Evolutionary conservation across 2,797 vertebrate genomes (phyloP), one percentile per base, ranked within the genome.

Genomic region (Poliocrania exsul): DNA sequence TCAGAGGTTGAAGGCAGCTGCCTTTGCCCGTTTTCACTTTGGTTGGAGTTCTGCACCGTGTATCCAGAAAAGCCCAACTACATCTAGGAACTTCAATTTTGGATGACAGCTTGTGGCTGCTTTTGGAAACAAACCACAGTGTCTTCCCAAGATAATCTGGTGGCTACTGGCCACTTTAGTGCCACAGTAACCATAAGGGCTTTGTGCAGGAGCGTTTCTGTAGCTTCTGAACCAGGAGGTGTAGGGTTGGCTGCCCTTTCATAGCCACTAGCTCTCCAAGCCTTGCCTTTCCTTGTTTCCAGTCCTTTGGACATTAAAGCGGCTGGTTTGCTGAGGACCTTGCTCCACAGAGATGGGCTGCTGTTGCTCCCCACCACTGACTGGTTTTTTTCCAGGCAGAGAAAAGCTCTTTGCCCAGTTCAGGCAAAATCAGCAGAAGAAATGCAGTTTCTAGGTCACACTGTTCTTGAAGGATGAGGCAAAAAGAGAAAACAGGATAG

Each of bases 401-500:
- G 18, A 44, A 80, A 85, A 85, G 29, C 69, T 72, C 61, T 75
- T 87, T 65, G 75, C 31, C 62, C 19, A 1, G 38, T 77, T 81
- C 29, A 60, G 50, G 56, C 44, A 58, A 90, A 83, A 47, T 31
- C 70, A 28, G 38, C 47, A 73, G 66, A 54, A 82, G 88, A 93
- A 78, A 88, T 3, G 8, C n/a, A 35, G 44, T 91, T 97, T 95
- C 84, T 77, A 81, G 89, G 85, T 94, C 54, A 33, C 0, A 1
- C 47, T 90, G 80, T 24, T 90, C 94, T 75, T 70, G 51, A 81
- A 58, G 25, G n/a, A 84, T 25, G 51, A 93, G 46, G 86, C 54
- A 75, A 82, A 72, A 79, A 64, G 78, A 16, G 23, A 86, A 92
- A 87, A 46, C 62, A 72, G 70, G 23, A 86, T 93, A 81, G 75